A percentile compares a stretch with the other conserved stretches of the same genome.
Conservation (phyloP, 2,113 vertebrate species). For the Pelusios castaneus region DNA sequence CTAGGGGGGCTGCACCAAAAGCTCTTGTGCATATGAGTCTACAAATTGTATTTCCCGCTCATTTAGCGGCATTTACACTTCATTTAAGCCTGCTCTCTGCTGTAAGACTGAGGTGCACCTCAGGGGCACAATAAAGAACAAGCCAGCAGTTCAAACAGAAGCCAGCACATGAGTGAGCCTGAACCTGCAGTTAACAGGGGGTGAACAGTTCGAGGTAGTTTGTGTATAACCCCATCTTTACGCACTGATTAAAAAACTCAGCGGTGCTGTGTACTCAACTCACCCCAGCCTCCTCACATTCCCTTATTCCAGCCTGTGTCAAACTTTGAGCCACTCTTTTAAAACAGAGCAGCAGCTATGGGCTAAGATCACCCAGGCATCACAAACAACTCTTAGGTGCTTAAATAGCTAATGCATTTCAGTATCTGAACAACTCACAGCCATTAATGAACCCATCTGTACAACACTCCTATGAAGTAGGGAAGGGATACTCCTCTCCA, state of each 20-base stretch:
- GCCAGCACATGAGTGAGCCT: not conserved
- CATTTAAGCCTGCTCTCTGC: not conserved
- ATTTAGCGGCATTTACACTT: not conserved
- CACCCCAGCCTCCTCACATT: not conserved
- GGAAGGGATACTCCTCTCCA: not conserved
- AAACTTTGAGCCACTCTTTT: not conserved
- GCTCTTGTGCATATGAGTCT: not conserved
- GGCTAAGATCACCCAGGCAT: not conserved
- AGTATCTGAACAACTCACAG: not conserved
- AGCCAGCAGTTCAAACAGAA: not conserved
- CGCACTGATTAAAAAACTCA: not conserved
- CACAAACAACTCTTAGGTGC: not conserved
- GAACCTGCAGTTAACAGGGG: not conserved
- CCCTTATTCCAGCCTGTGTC: not conserved
- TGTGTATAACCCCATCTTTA: not conserved
- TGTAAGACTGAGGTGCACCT: not conserved
- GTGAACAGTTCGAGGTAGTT: not conserved
- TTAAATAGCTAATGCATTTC: rapidly evolving
- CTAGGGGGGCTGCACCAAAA: not conserved
- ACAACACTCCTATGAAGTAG: not conserved
- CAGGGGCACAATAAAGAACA: not conserved
- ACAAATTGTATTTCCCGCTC: not conserved
- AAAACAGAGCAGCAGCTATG: not conserved
- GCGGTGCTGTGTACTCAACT: not conserved
- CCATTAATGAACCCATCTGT: not conserved